Evolutionary conservation across 2,888 invertebrate genomes (phyloP).

Genomic region (Celastrina argiolus): DNA sequence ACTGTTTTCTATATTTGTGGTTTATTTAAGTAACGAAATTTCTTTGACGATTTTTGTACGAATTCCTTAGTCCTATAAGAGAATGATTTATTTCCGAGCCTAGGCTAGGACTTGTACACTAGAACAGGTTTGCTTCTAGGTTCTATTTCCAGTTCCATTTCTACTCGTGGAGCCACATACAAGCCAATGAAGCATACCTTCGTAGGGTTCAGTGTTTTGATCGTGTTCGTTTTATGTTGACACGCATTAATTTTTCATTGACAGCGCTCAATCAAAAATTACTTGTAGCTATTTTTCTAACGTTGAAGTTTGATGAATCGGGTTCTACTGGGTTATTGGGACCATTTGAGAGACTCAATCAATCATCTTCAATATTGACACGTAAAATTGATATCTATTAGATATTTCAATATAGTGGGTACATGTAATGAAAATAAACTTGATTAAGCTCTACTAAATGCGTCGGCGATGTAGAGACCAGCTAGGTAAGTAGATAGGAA

Average conservation of each 20-base stretch:
- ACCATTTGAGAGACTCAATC: neutral
- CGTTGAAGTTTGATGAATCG: neutral
- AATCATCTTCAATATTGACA: neutral
- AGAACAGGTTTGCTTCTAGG: neutral
- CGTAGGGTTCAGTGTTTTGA: neutral
- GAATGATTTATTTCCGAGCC: neutral
- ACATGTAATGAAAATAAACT: too few species aligned
- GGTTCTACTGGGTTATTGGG: neutral
- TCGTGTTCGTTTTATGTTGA: neutral
- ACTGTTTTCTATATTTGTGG: too few species aligned
- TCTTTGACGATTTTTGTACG: neutral
- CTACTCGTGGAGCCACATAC: neutral
- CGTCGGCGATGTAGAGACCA: neutral
- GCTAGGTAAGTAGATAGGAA: neutral
- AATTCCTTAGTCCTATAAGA: neutral
- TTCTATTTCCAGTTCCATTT: neutral
- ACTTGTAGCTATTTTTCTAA: neutral
- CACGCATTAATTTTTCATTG: neutral
- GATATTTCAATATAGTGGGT: too few species aligned
- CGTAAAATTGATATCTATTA: too few species aligned
- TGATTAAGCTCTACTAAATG: neutral
- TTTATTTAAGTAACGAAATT: too few species aligned
- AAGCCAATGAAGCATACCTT: too few species aligned
- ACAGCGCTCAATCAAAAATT: constrained; percentile 2
- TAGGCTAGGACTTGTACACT: neutral